A percentile compares a stretch with the other conserved stretches of the same genome.
Evolutionary conservation across 2,113 vertebrate genomes (phyloP).

Genomic region (Paramisgurnus dabryanus): DNA sequence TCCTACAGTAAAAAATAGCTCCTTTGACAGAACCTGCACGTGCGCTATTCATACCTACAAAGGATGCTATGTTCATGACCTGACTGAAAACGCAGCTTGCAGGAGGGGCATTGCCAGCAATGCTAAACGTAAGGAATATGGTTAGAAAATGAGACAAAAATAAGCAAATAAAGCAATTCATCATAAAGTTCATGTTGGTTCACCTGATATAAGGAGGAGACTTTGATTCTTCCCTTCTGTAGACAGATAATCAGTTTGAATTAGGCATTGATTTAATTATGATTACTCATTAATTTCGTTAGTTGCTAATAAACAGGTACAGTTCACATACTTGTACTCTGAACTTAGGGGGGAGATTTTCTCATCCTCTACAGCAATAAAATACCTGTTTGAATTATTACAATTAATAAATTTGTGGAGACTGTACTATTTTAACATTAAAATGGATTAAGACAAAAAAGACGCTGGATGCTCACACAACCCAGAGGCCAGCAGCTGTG

Average conservation of each 20-base stretch:
- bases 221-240: constrained; percentile 69
- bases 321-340: constrained; percentile 75
- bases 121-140: constrained; percentile 70
- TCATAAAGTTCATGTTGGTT: constrained; percentile 25
- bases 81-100: constrained; percentile 92
- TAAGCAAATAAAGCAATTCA: neutral
- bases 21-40: neutral
- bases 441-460: neutral
- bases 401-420: neutral
- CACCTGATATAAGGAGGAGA: constrained; percentile 90
- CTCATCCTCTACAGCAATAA: constrained; percentile 81
- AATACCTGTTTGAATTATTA: constrained; percentile 76
- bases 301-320: too few species aligned
- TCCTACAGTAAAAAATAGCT: neutral
- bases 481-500: constrained; percentile 85
- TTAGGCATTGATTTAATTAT: constrained; percentile 2
- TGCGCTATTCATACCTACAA: constrained; percentile 78
- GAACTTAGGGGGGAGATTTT: constrained; percentile 79
- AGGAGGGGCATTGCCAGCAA: constrained; percentile 86
- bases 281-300: neutral
- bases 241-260: constrained; percentile 50
- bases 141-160: neutral
- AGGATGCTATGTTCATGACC: constrained; percentile 90
- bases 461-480: constrained; percentile 80
- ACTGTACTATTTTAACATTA: neutral